A percentile compares a stretch with the other conserved stretches of the same genome.
These are phyloP conservation scores for Gasterosteus aculeatus DNA, from an alignment of 2,113 vertebrate genomes.

Conservation along the genomic window DNA sequence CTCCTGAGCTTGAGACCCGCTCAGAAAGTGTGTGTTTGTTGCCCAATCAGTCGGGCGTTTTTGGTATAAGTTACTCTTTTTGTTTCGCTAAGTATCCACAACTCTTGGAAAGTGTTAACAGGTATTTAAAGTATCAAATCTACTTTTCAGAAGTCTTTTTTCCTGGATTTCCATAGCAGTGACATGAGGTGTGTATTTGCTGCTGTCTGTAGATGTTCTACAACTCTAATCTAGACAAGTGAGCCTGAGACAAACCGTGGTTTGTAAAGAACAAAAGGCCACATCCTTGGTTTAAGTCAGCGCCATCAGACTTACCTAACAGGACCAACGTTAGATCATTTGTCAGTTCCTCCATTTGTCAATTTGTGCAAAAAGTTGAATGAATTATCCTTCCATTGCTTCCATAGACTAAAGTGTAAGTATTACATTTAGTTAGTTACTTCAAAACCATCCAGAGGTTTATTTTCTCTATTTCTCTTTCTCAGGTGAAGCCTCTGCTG, in stretches of 20 bases:
- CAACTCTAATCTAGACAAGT: background rate
- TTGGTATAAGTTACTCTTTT: background rate
- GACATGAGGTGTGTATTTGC: background rate
- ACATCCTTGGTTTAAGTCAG: background rate
- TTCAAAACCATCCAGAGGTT: background rate
- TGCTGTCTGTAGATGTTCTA: background rate
- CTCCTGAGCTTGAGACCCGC: no score
- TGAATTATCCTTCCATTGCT: background rate
- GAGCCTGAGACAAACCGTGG: background rate
- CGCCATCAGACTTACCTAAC: background rate
- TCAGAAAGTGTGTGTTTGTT: background rate
- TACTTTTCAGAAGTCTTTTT: background rate
- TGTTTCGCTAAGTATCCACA: background rate
- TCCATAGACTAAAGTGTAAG: background rate
- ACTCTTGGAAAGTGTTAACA: background rate
- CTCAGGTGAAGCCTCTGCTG: constrained; percentile 96
- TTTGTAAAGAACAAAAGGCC: background rate
- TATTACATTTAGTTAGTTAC: background rate
- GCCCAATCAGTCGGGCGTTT: background rate
- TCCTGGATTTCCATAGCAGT: no score
- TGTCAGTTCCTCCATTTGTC: background rate
- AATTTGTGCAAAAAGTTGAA: background rate
- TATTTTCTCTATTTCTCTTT: background rate
- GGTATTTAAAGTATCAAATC: background rate
- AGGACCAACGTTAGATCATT: background rate